phyloP scores from a whole-genome alignment of 2,888 invertebrate species.

The Tenthredo mesomela region DNA sequence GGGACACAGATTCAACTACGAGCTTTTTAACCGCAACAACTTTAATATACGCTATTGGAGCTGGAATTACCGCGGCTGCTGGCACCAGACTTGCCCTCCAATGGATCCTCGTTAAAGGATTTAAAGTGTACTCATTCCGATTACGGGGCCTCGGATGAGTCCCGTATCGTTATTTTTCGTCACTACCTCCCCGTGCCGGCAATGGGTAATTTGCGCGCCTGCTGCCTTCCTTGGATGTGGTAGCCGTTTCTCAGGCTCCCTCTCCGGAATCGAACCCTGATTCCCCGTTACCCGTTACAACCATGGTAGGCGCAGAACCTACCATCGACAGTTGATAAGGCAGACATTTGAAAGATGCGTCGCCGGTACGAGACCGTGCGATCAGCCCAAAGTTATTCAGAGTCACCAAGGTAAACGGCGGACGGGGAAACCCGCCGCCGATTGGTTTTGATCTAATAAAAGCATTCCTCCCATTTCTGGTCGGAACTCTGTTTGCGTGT shows the following conservation, averaged over 20 bases:
- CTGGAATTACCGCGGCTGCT: no score
- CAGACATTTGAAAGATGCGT: constrained; percentile 84
- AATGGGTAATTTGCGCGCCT: constrained; percentile 79
- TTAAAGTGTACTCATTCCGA: no score
- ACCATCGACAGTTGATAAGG: constrained; percentile 86
- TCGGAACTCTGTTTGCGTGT: constrained; percentile 78
- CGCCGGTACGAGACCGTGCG: constrained; percentile 78
- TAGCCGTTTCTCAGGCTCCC: constrained; percentile 84
- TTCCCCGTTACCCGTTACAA: constrained; percentile 78
- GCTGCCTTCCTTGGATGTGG: constrained; percentile 87
- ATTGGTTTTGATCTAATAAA: no score
- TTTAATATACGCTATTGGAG: no score
- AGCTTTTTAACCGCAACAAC: no score
- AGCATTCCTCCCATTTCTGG: no score
- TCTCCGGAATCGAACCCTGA: no score
- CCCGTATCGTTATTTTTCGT: constrained; percentile 79
- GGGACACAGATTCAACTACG: no score
- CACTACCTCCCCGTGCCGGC: constrained; percentile 82
- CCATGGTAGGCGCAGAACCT: constrained; percentile 84
- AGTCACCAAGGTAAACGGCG: no score
- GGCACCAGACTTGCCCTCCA: no score
- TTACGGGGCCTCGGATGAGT: not conserved
- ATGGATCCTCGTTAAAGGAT: no score
- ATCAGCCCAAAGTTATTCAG: constrained; percentile 63
- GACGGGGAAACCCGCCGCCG: no score